Evolutionary conservation across 2,113 vertebrate genomes (phyloP).

Genomic region (Struthio camelus): DNA sequence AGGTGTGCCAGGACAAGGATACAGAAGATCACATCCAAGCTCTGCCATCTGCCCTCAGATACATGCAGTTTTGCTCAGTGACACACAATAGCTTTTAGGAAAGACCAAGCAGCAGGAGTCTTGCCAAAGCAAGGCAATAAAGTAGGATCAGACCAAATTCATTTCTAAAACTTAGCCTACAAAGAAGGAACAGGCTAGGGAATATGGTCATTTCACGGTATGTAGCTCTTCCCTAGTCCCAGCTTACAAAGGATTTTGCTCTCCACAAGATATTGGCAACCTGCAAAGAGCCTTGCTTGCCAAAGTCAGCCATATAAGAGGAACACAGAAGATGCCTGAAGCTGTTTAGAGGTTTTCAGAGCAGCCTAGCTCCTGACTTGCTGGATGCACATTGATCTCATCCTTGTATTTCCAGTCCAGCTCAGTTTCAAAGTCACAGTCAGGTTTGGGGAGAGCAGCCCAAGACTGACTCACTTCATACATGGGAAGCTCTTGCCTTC

Average conservation of each 20-base stretch:
- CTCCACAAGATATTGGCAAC: neutral
- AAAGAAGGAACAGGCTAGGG: neutral
- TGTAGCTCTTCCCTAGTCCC: neutral
- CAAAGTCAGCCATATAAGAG: neutral
- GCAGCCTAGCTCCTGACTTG: neutral
- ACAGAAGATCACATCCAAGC: neutral
- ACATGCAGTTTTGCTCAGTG: neutral
- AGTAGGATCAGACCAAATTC: rapidly evolving
- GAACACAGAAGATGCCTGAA: neutral
- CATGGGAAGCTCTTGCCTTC: neutral
- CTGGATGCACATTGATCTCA: neutral
- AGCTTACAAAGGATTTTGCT: neutral
- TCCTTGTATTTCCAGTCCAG: neutral
- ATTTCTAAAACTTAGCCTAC: neutral
- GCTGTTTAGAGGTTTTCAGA: neutral
- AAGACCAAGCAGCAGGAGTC: neutral
- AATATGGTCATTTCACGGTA: neutral
- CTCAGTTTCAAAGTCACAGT: neutral
- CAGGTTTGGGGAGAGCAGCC: neutral
- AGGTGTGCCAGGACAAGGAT: neutral
- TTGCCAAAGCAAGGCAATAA: neutral
- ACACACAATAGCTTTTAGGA: neutral
- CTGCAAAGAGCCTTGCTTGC: neutral
- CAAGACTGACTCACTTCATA: neutral
- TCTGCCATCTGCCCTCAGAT: neutral